phyloP scores from a whole-genome alignment of 2,113 vertebrate species.

The Podiceps cristatus region DNA sequence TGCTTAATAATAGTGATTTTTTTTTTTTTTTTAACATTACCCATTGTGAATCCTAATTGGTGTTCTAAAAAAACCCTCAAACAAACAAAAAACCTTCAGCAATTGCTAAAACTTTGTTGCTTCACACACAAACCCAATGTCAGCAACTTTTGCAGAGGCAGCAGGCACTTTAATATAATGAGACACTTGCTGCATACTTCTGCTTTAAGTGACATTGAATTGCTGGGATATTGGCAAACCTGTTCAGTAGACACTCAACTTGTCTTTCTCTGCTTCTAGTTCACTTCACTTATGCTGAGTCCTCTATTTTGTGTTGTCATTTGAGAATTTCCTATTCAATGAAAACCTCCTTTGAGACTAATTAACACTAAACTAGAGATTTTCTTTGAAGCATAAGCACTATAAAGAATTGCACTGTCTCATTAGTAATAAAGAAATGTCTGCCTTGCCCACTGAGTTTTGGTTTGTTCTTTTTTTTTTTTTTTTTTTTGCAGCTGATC shows the following conservation, averaged over 20 bases:
- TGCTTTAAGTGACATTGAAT: neutral
- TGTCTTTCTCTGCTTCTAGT: neutral
- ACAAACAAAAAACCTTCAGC: neutral
- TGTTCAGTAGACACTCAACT: neutral
- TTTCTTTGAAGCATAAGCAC: neutral
- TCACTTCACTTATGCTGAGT: constrained; percentile 26
- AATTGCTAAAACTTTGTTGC: neutral
- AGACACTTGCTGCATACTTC: neutral
- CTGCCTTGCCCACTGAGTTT: neutral
- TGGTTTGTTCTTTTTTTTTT: too few species aligned
- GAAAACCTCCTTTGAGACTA: constrained; percentile 27
- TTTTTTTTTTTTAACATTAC: neutral
- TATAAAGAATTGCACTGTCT: neutral
- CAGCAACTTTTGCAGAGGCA: neutral
- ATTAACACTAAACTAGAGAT: constrained; percentile 14
- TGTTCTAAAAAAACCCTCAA: neutral
- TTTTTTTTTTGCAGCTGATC: neutral
- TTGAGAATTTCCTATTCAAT: constrained; percentile 20
- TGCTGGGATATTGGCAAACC: constrained; percentile 40
- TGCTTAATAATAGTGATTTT: neutral
- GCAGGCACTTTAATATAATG: neutral
- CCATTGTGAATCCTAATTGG: neutral
- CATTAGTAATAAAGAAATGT: constrained; percentile 2
- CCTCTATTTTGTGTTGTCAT: constrained; percentile 10
- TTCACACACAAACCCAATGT: neutral